phyloP scores from a whole-genome alignment of 1,140 invertebrate genomes.

The Panagrolaimus sp. region DNA sequence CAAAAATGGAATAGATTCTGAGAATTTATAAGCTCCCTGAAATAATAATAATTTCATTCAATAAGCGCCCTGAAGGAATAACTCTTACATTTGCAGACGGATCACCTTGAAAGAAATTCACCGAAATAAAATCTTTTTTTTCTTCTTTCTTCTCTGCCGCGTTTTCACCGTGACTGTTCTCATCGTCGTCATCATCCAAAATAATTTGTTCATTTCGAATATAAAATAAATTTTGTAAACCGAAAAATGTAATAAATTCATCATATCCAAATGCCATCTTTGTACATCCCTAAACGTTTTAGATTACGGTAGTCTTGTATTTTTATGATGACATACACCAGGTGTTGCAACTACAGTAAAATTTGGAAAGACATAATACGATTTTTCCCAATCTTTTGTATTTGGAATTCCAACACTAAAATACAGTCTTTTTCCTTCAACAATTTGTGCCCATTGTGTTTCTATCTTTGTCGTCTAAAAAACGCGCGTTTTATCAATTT shows the following conservation, averaged over 20 bases:
- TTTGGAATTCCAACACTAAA: not conserved
- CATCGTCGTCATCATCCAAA: no score
- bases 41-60: no score
- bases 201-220: not conserved
- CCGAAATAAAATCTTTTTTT: not conserved
- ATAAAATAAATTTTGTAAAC: not conserved
- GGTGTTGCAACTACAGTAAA: not conserved
- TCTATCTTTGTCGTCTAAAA: slow-evolving; percentile 2
- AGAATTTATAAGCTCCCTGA: not conserved
- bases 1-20: not conserved
- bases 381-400: not conserved
- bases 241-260: not conserved
- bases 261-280: not conserved
- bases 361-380: not conserved
- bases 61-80: no score
- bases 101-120: slow-evolving; percentile 1
- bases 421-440: not conserved
- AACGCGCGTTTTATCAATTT: no score
- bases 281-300: not conserved
- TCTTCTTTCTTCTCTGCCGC: not conserved
- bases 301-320: not conserved
- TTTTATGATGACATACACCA: not conserved
- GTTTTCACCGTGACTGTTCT: no score
- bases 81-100: not conserved
- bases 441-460: not conserved